Conservation (phyloP, 2,113 vertebrate genomes). For the Callorhinus ursinus region DNA sequence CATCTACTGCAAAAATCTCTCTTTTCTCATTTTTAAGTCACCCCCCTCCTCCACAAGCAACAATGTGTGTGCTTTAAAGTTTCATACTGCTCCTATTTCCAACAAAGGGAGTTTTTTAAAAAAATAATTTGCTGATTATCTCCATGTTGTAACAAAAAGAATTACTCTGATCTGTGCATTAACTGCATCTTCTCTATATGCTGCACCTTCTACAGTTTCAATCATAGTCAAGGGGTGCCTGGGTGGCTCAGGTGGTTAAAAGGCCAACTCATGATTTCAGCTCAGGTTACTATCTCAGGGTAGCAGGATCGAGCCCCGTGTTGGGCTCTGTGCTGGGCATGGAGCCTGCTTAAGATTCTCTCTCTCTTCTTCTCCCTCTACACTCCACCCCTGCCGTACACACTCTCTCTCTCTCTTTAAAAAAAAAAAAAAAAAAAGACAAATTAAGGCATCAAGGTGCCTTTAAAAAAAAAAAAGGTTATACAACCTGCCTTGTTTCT, state of each 20-base stretch:
- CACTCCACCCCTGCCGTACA: too few species aligned
- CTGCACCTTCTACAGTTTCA: not conserved
- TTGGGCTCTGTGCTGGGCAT: not conserved
- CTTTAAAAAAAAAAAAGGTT: constrained; percentile 3
- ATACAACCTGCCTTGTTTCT: not conserved
- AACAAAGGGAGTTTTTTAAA: not conserved
- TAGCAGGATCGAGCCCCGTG: not conserved
- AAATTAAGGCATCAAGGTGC: not conserved
- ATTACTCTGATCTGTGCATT: not conserved
- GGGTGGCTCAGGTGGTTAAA: not conserved
- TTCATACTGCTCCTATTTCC: not conserved
- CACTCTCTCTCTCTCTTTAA: not conserved
- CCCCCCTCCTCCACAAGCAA: not conserved
- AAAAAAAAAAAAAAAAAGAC: not conserved
- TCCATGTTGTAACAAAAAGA: not conserved
- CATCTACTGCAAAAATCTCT: not conserved
- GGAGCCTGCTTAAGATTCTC: not conserved
- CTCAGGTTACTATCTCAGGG: not conserved
- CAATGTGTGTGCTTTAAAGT: not conserved
- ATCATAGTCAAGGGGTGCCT: not conserved
- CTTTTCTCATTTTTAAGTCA: constrained; percentile 16
- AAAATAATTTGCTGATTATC: constrained; percentile 10
- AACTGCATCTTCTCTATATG: not conserved
- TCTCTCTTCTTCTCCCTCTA: too few species aligned
- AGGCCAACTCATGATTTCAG: not conserved